A percentile compares a stretch with the other conserved stretches of the same genome.
Evolutionary conservation across 2,113 vertebrate genomes (phyloP).

Genomic region (Junco hyemalis): DNA sequence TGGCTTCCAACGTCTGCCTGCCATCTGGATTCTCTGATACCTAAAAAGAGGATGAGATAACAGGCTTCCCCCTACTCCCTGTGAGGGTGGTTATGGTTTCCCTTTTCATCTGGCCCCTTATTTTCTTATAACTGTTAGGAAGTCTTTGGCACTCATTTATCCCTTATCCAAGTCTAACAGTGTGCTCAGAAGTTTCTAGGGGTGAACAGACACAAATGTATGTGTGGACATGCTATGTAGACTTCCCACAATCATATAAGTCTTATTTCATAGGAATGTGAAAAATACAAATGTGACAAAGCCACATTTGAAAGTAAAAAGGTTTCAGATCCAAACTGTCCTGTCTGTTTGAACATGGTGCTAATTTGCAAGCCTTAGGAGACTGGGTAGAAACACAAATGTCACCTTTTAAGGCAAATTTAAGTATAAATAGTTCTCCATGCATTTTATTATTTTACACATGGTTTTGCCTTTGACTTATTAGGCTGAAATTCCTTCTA

Average conservation of each 20-base stretch:
- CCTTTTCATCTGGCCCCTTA: neutral
- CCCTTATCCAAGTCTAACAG: neutral
- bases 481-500: neutral
- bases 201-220: neutral
- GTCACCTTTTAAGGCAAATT: neutral
- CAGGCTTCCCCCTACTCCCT: neutral
- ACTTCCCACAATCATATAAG: neutral
- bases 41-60: neutral
- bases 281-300: neutral
- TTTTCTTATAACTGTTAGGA: conserved; percentile 3
- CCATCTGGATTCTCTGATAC: conserved; percentile 19
- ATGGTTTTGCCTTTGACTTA: neutral
- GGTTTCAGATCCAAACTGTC: neutral
- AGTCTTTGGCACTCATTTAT: neutral
- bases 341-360: neutral
- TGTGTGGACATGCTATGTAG: fast-evolving
- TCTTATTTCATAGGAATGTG: neutral
- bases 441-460: neutral
- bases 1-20: neutral
- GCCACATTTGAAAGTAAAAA: neutral
- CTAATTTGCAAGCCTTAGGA: neutral
- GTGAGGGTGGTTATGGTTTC: neutral
- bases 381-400: neutral
- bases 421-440: neutral
- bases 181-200: neutral